phyloP scores from a whole-genome alignment of 2,797 vertebrate species.

The Phalloptychus januarius region DNA sequence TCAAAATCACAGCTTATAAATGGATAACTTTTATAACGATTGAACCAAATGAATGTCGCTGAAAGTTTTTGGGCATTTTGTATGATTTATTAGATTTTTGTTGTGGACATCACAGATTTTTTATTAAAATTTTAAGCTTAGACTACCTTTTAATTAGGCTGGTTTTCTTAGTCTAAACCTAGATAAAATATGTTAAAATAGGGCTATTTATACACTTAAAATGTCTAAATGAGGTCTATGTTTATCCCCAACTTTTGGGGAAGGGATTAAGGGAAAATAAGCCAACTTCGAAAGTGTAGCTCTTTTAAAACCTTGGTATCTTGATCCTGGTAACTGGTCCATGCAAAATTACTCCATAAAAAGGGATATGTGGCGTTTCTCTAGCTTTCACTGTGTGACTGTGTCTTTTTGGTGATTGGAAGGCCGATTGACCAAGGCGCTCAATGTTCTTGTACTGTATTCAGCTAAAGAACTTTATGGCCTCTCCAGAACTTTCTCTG shows the following conservation, averaged over 20 bases:
- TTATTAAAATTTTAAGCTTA: background rate
- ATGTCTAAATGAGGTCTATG: background rate
- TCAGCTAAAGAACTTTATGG: too few species aligned
- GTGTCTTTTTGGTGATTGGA: too few species aligned
- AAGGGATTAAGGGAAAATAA: background rate
- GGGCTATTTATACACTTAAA: background rate
- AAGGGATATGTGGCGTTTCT: too few species aligned
- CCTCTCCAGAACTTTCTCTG: too few species aligned
- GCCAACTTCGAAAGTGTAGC: background rate
- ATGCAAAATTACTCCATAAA: too few species aligned
- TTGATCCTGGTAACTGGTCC: too few species aligned
- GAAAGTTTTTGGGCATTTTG: background rate
- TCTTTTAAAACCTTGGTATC: background rate
- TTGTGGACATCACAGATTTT: background rate
- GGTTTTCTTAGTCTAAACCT: background rate
- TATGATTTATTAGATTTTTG: background rate
- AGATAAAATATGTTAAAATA: background rate
- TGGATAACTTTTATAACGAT: background rate
- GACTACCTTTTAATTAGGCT: background rate
- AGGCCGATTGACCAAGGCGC: too few species aligned
- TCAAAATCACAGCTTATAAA: background rate
- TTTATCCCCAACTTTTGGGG: background rate
- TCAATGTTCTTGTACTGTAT: too few species aligned
- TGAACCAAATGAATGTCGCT: background rate
- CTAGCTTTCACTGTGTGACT: too few species aligned